Evolutionary conservation across 2,888 invertebrate genomes (phyloP), one percentile per base, ranked within the genome.

Genomic region (Psylliodes chrysocephalus): DNA sequence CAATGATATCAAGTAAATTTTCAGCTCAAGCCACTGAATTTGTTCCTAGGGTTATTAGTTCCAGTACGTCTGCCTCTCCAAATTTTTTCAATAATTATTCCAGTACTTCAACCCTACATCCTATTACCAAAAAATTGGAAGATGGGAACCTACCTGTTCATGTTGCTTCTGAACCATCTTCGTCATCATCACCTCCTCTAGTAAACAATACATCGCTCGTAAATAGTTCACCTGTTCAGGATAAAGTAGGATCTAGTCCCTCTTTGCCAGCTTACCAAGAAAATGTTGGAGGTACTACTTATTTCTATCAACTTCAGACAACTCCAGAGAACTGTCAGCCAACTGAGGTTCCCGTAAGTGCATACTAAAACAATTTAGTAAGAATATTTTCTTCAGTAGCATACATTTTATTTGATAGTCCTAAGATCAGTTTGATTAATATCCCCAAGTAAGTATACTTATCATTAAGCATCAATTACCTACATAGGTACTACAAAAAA

Each of bases 221-320:
- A 14, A 53, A 42, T 47, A 54, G 38, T 18, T 83, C 84, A 14
- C 84, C 84, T 22, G 81, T 81, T 60, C 78, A 82, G 19, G 81
- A 81, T 51, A 80, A 79, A 64, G 75, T 76, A 30, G 65, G 75
- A 66, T 40, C 54, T 51, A 63, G 33, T 49, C 55, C 42, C 15
- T 65, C 81, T 57, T 72, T 82, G 55, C 80, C 81, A 49, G 69
- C 70, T 74, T 83, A 83, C 56, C 85, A 94, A 89, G 94, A 94
- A 83, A 94, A 93, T 85, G 94, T 94, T 67, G 95, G 95, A 60
- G 96, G 96, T 19, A 96, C 96, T 12, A 96, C 96, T 51, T 97
- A 96, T 82, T 97, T 96, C 83, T 97, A 95, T 82, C 87, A 73
- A 53, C 71, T 70, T 53, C 68, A 67, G n/a, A 46, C 68, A 6